A percentile compares a stretch with the other conserved stretches of the same genome.
Conservation (phyloP, 2,888 invertebrate species). For the Cheilosia vulpina region DNA sequence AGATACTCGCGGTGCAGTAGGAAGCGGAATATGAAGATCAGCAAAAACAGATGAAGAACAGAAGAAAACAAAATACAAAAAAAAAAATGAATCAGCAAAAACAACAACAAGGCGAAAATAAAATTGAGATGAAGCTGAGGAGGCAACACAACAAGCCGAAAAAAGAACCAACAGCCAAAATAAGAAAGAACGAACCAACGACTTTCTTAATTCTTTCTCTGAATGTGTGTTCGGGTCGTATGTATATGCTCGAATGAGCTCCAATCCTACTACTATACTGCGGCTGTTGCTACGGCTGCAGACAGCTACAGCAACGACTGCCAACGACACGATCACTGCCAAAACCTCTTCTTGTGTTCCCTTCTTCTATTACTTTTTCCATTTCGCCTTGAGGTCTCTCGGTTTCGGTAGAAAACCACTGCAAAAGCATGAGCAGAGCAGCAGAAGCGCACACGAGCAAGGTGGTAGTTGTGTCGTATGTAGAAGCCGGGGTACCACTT, state of each 20-base stretch:
- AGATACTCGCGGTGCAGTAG: conserved; percentile 2
- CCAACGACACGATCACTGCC: conserved; percentile 51
- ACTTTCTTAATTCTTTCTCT: conserved; percentile 75
- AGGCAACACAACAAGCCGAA: conserved; percentile 47
- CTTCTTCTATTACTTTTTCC: conserved; percentile 75
- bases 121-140: conserved; percentile 70
- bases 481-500: conserved; percentile 68
- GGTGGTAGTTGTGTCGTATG: conserved; percentile 53
- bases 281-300: conserved; percentile 1
- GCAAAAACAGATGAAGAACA: conserved; percentile 33
- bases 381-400: conserved; percentile 73
- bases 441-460: conserved; percentile 61
- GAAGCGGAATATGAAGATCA: conserved; percentile 60
- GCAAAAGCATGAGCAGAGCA: conserved; percentile 68
- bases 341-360: conserved; percentile 63
- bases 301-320: conserved; percentile 30
- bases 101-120: conserved; percentile 60
- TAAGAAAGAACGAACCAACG: conserved; percentile 66
- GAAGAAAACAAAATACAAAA: conserved; percentile 20
- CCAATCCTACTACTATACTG: conserved; percentile 20
- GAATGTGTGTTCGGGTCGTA: conserved; percentile 63
- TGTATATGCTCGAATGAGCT: conserved; percentile 63
- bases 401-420: conserved; percentile 65
- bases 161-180: conserved; percentile 39
- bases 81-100: conserved; percentile 58